Percentiles rank a stretch among this genome's conserved stretches.
These are phyloP conservation scores for Leptopilina myrica DNA, from an alignment of 2,888 invertebrate species.

Conservation along the genomic window DNA sequence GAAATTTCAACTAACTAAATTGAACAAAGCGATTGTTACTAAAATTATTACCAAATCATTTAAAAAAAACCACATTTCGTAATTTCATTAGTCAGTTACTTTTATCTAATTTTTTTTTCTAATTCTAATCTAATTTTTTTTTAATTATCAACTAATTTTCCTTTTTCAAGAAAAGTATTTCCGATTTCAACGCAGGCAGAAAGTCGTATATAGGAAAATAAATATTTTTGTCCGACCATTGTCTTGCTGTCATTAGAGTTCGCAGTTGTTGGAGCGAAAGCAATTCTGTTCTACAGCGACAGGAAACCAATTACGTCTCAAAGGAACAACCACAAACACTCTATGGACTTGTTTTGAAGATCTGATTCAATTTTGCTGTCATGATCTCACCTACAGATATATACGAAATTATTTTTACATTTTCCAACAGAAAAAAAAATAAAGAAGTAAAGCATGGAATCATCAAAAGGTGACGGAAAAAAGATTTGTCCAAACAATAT, in stretches of 20 bases:
- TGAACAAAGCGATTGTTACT: too few species aligned
- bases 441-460: neutral
- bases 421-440: neutral
- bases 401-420: conserved; percentile 8
- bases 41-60: too few species aligned
- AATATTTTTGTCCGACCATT: conserved; percentile 8
- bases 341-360: conserved; percentile 14
- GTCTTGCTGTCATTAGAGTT: conserved; percentile 12
- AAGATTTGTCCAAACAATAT: too few species aligned
- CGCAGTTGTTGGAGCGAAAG: neutral
- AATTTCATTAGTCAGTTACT: too few species aligned
- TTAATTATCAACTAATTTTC: neutral
- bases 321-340: conserved; percentile 15
- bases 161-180: neutral
- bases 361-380: conserved; percentile 17
- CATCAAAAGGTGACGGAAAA: too few species aligned
- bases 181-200: neutral
- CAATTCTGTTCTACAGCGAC: conserved; percentile 9
- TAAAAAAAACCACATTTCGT: too few species aligned
- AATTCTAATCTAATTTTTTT: too few species aligned
- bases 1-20: too few species aligned
- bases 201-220: conserved; percentile 6
- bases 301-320: conserved; percentile 34
- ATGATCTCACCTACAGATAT: conserved; percentile 13
- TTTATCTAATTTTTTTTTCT: too few species aligned